Conservation (phyloP, 2,888 invertebrate genomes). For the Phorcus lineatus region DNA sequence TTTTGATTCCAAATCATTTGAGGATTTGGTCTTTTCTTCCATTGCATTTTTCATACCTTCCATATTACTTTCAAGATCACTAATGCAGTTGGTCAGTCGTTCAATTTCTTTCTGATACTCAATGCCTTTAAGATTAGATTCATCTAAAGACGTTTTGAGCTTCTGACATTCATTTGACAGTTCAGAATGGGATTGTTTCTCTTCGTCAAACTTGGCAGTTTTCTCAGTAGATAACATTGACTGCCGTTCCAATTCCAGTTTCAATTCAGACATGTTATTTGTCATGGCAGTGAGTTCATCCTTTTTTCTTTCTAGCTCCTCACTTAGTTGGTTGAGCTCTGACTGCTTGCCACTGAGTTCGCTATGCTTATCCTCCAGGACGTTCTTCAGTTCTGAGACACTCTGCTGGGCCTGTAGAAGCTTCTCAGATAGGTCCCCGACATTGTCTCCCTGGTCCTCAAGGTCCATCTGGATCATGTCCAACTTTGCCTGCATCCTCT, state of each 20-base stretch:
- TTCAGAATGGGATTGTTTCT: conserved; percentile 8
- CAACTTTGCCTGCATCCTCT: conserved; percentile 43
- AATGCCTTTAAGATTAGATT: conserved; percentile 13
- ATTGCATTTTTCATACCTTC: conserved; percentile 33
- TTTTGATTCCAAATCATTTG: conserved; percentile 10
- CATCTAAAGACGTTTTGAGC: conserved; percentile 30
- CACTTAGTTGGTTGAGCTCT: conserved; percentile 23
- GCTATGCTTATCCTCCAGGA: conserved; percentile 32
- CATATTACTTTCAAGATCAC: conserved; percentile 35
- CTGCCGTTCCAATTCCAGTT: conserved; percentile 35
- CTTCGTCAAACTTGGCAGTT: conserved; percentile 15
- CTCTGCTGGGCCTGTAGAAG: conserved; percentile 32
- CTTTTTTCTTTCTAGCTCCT: conserved; percentile 30
- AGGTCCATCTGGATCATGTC: conserved; percentile 47
- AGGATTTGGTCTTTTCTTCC: conserved; percentile 29
- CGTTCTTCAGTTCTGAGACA: conserved; percentile 34
- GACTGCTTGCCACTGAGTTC: conserved; percentile 31
- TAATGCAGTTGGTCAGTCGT: background rate
- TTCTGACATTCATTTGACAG: conserved; percentile 33
- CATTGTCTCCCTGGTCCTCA: conserved; percentile 34
- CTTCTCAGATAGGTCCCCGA: conserved; percentile 29
- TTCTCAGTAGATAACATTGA: conserved; percentile 21
- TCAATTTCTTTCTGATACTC: conserved; percentile 14
- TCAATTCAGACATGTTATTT: conserved; percentile 22
- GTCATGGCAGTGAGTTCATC: conserved; percentile 23